Base-by-base conservation (phyloP, 35 echinoderm and acorn worm genomes). In the Anneissia japonica region DNA sequence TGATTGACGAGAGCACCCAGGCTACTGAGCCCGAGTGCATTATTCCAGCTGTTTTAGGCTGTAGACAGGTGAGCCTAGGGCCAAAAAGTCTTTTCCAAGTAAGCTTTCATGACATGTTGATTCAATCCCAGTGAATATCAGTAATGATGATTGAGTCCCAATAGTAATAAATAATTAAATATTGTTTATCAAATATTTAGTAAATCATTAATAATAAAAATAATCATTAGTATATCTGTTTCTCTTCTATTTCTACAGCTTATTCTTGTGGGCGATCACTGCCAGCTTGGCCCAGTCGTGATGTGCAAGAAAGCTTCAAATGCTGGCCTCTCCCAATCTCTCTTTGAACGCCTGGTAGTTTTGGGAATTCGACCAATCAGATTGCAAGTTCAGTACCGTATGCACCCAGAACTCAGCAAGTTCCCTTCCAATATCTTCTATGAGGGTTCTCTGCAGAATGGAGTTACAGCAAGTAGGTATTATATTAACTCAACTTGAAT, bases 251-350 rank as follows among this genome's bases (percentile, higher is more conserved):
- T 32, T 55, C 84, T 81, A 0, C 84, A 97, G 95, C 88, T 93
- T 29, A 90, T 97, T 17, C 84, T 97, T 29, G 95, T 97, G 16
- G 95, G 95, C 9, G 95, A 97, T 76, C 95, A 97, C 79, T 97
- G 95, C 79, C 95, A 97, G 91, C 84, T 97, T 23, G 95, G 95
- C 36, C 95, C 95, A 39, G 95, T 97, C 14, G 95, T 97, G 88
- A 97, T 97, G 95, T 97, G 95, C 85, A 97, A 97, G 91, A 97
- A 97, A 56, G 95, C 95, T 32, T 88, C 95, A 74, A 97, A 93
- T 78, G 95, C 95, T 19, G 95, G 95, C 81, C 95, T 97, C 81
- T 97, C 91, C 10, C 95, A 97, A 82, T 97, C 95, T 16, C 95
- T 97, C 32, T 97, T 97, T 89, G 95, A 97, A 64, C 88, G 95